Evolutionary conservation across 1,140 invertebrate species (phyloP).

Genomic region (Steinernema feltiae): DNA sequence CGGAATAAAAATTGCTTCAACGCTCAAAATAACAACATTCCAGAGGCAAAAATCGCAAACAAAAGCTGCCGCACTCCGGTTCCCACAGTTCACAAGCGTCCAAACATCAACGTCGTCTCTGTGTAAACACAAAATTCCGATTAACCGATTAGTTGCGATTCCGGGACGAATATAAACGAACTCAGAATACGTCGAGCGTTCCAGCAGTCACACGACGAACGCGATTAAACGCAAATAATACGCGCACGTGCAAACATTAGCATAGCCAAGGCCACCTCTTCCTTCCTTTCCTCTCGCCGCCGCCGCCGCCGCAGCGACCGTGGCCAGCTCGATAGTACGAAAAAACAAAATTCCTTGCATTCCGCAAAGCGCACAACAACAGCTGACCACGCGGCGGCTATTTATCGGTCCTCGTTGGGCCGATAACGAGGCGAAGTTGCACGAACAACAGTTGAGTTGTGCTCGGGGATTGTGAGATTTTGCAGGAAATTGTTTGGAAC

Average conservation of each 20-base stretch:
- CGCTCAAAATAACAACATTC: no score
- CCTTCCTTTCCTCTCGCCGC: neutral
- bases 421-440: no score
- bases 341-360: slow-evolving; percentile 14
- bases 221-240: neutral
- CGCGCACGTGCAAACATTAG: slow-evolving; percentile 13
- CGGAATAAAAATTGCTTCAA: no score
- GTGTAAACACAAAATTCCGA: no score
- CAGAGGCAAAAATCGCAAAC: no score
- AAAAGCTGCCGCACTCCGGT: no score
- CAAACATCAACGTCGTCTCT: no score
- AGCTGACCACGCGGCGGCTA: neutral
- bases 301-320: neutral
- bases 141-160: neutral
- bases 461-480: no score
- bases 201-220: neutral
- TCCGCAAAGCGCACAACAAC: slow-evolving; percentile 12
- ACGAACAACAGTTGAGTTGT: no score
- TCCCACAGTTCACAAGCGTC: no score
- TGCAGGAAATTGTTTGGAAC: no score
- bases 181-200: neutral
- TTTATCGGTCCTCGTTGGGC: neutral
- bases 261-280: neutral
- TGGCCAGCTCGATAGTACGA: neutral
- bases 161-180: neutral